Evolutionary conservation across 2,888 invertebrate genomes (phyloP).

Genomic region (Platycnemis pennipes): DNA sequence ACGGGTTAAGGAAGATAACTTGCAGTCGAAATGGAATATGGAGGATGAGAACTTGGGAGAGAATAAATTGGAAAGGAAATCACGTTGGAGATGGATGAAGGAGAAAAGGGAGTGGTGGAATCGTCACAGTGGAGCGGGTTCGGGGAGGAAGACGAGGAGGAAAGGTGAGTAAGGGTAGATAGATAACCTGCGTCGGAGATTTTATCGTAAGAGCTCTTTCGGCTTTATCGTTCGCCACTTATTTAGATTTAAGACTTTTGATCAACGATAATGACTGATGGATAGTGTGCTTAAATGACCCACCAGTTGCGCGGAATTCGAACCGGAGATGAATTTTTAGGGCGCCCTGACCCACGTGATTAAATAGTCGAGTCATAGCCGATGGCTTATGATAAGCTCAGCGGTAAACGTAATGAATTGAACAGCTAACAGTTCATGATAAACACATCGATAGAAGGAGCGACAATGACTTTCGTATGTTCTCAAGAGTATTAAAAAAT

Average conservation of each 20-base stretch:
- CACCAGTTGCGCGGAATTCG: neutral
- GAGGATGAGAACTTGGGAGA: neutral
- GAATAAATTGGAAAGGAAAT: neutral
- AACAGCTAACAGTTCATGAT: neutral
- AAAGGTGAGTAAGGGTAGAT: neutral
- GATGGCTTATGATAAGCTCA: neutral
- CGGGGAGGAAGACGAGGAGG: neutral
- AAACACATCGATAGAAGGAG: neutral
- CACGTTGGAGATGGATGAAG: neutral
- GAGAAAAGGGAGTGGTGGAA: neutral
- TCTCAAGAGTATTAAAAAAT: neutral
- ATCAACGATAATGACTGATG: conserved; percentile 7
- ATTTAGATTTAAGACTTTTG: conserved; percentile 4
- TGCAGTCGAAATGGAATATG: neutral
- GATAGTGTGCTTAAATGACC: conserved; percentile 18
- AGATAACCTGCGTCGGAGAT: conserved; percentile 26
- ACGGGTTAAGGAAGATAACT: neutral
- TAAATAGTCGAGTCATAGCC: conserved; percentile 6
- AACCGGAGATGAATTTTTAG: conserved; percentile 39
- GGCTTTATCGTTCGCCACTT: neutral
- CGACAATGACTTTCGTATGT: neutral
- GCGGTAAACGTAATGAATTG: neutral
- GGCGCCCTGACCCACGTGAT: neutral
- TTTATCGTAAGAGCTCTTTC: conserved; percentile 20
- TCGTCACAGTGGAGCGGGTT: neutral